Evolutionary conservation across 2,888 invertebrate genomes (phyloP), one percentile per base, ranked within the genome.

Genomic region (Lepidonotus clava): DNA sequence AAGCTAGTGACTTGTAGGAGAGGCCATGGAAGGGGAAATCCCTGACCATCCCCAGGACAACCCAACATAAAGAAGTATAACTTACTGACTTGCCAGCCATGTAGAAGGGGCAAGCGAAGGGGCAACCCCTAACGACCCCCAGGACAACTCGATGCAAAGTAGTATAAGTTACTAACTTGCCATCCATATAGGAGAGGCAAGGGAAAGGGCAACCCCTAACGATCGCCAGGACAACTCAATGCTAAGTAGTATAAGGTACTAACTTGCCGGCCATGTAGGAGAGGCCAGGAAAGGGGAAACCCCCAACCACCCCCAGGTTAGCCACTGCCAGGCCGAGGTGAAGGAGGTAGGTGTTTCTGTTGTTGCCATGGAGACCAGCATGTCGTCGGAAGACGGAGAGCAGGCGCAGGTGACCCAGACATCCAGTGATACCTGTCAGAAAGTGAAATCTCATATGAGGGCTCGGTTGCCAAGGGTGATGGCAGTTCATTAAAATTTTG

Each of bases 241-340:
- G n/a, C n/a, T n/a, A n/a, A n/a, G n/a, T n/a, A n/a, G n/a, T n/a
- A n/a, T n/a, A n/a, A n/a, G n/a, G 8, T 14, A 87, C 89, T 88
- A 87, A 92, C 92, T 88, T 91, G 86, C 92, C 92, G n/a, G 89
- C 90, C 84, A 92, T 91, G n/a, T 90, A 90, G 18, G 92, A 92
- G 8, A 90, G 89, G 0, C 91, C 92, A 0, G 92, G 90, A 80
- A 92, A 91, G 0, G 91, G 91, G 18, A 90, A 90, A 6, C 91
- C 90, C 0, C 89, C 89, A 21, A 92, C 91, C 0, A 92, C 90
- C 18, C 90, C 89, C 1, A 91, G 87, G 86, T 92, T 92, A 5
- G 90, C 89, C 40, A 92, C 18, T 5, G 91, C 91, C 5, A 92
- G 87, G 41, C 90, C 89, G 36, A 92, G 86, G 85, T 92, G 92